Base-by-base conservation (phyloP, 2,888 invertebrate genomes). In the Lasioglossum marginatum region DNA sequence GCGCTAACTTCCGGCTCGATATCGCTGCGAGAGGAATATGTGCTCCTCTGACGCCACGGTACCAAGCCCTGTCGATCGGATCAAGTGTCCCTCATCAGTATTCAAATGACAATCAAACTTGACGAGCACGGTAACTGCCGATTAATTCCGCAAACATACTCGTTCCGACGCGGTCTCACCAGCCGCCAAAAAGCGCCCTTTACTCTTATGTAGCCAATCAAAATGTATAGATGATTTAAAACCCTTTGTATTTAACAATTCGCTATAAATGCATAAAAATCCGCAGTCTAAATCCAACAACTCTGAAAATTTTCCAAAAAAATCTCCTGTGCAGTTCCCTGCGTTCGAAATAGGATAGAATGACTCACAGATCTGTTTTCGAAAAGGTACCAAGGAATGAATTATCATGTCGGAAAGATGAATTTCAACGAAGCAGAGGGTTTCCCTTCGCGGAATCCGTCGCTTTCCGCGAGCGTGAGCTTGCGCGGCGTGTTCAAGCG, bases 401-500 rank as follows among this genome's bases (percentile, higher is more conserved):
- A 74, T 37, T 34, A 14, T n/a, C 0, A 10, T 4, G 10, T 34
- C 23, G 23, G 16, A 4, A 19, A n/a, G 75, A 57, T 45, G 27
- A 68, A 43, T 80, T 43, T 68, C 73, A 66, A 57, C 34, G 43
- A 48, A n/a, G 57, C 0, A 14, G 23, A n/a, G 16, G 34, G 27
- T 27, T 27, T n/a, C 8, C 16, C n/a, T 10, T 45, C 37, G 23
- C n/a, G 19, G 77, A 45, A 72, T 66, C 48, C 63, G 19, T 45
- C 34, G 43, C 52, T 34, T 37, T 37, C 23, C 19, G 23, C 10
- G 48, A 79, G 19, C 45, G 76, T 48, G 71, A 40, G 60, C 16
- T 43, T 73, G 76, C 70, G 72, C 48, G 45, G 75, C 43, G 57
- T 37, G 63, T 45, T 77, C 57, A 34, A 77, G 60, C 40, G 31